Percentiles rank a stretch among this genome's conserved stretches.
phyloP scores from a whole-genome alignment of 1,140 invertebrate genomes.

The Batillaria attramentaria region DNA sequence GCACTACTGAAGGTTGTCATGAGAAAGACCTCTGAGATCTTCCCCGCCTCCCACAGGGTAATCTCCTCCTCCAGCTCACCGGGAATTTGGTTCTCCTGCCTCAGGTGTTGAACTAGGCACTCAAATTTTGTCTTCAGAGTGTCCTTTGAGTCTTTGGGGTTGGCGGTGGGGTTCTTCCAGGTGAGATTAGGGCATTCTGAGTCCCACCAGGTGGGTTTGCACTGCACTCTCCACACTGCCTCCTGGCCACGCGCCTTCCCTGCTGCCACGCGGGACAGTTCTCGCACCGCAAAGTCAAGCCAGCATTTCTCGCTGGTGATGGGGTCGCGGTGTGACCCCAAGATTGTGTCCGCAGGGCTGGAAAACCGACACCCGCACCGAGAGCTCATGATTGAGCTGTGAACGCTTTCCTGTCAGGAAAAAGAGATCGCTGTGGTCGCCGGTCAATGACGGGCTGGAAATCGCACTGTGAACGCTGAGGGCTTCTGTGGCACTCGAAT shows the following conservation, averaged over 20 bases:
- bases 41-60: conserved; percentile 31
- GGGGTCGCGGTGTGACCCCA: conserved; percentile 35
- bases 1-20: conserved; percentile 31
- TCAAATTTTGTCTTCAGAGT: conserved; percentile 34
- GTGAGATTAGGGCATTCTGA: background rate
- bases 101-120: conserved; percentile 34
- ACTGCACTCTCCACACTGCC: conserved; percentile 37
- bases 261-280: conserved; percentile 36
- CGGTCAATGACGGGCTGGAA: background rate
- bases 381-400: background rate
- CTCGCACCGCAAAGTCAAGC: conserved; percentile 40
- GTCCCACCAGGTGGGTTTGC: conserved; percentile 40
- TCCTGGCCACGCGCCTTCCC: conserved; percentile 39
- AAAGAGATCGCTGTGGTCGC: conserved; percentile 13
- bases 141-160: conserved; percentile 41
- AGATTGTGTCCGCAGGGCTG: conserved; percentile 25
- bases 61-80: conserved; percentile 35
- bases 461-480: conserved; percentile 13
- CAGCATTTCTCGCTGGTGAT: conserved; percentile 39
- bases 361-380: conserved; percentile 29
- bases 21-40: conserved; percentile 27
- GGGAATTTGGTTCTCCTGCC: conserved; percentile 25
- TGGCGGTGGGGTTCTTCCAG: conserved; percentile 43
- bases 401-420: conserved; percentile 30
- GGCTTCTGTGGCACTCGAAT: background rate